Conservation (phyloP, 2,888 invertebrate genomes). For the Belgica antarctica region DNA sequence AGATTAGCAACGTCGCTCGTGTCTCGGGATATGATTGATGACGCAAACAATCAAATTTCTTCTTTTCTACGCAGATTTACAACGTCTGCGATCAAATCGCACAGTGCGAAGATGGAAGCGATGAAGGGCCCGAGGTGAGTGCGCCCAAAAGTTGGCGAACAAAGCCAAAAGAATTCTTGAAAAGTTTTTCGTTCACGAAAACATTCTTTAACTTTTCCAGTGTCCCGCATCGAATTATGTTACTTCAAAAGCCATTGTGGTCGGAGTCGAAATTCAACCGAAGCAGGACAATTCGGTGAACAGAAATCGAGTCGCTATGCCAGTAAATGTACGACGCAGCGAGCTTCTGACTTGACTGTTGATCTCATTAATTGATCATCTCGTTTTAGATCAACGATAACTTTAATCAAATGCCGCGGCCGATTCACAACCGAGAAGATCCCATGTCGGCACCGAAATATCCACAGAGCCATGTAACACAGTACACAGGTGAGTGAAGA, state of each 20-base stretch:
- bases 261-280: constrained; percentile 35
- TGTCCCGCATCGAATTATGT: constrained; percentile 45
- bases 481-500: constrained; percentile 32
- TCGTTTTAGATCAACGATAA: constrained; percentile 34
- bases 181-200: not conserved
- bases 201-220: constrained; percentile 41
- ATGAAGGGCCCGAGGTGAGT: constrained; percentile 79
- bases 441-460: constrained; percentile 48
- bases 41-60: constrained; percentile 47
- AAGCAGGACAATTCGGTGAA: constrained; percentile 17
- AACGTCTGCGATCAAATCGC: constrained; percentile 93
- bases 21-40: constrained; percentile 40
- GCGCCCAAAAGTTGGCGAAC: not conserved
- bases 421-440: constrained; percentile 51
- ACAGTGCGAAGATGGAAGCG: constrained; percentile 87
- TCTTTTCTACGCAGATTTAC: constrained; percentile 59
- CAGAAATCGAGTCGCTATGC: constrained; percentile 6
- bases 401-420: constrained; percentile 44
- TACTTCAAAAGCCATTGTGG: not conserved
- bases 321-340: not conserved
- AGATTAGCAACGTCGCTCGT: constrained; percentile 1
- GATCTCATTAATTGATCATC: constrained; percentile 9
- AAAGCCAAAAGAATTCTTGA: not conserved
- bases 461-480: constrained; percentile 32
- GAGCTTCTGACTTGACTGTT: not conserved